A percentile compares a stretch with the other conserved stretches of the same genome.
Conservation (phyloP, 2,113 vertebrate genomes). For the Coptodon rendalli region DNA sequence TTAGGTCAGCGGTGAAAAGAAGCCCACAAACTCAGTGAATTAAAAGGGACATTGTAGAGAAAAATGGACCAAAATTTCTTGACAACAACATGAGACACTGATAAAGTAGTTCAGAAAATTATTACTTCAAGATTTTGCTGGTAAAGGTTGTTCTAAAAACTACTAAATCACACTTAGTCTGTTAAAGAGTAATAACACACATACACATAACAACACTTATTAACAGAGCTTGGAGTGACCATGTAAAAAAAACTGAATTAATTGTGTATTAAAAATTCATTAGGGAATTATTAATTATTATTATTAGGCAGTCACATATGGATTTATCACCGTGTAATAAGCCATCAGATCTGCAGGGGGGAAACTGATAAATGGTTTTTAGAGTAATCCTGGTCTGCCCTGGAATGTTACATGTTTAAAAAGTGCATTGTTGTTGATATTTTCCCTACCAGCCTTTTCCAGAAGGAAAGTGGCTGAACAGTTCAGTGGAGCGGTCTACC, state of each 20-base stretch:
- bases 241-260: background rate
- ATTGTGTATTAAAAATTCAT: background rate
- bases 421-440: background rate
- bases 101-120: background rate
- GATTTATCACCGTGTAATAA: background rate
- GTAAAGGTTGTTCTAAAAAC: background rate
- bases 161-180: background rate
- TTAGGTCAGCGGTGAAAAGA: background rate
- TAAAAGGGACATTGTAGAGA: background rate
- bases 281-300: background rate
- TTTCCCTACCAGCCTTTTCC: background rate
- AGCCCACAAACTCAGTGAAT: background rate
- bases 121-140: background rate
- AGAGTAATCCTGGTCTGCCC: background rate
- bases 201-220: background rate
- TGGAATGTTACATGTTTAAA: background rate
- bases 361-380: background rate
- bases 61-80: background rate
- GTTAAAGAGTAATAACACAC: background rate
- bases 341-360: background rate
- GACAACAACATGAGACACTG: background rate
- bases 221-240: background rate
- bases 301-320: background rate
- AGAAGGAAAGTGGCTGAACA: background rate
- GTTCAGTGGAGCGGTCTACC: background rate